A percentile compares a stretch with the other conserved stretches of the same genome.
Conservation (phyloP, 2,113 vertebrate species). For the Lethenteron camtschaticum region DNA sequence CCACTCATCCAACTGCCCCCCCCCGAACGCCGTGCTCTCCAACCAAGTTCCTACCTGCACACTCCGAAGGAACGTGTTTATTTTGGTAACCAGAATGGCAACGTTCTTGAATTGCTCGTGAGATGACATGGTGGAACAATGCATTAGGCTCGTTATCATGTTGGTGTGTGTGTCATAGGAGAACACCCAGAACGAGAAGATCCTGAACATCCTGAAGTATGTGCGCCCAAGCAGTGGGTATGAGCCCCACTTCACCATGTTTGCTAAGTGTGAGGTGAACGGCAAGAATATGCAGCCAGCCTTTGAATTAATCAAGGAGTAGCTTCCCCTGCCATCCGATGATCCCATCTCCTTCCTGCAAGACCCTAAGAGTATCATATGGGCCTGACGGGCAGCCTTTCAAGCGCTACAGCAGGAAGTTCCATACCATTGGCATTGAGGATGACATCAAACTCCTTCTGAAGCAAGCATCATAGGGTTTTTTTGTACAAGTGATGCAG, state of each 20-base stretch:
- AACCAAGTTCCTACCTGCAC: too few species aligned
- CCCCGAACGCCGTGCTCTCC: too few species aligned
- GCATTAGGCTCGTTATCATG: too few species aligned
- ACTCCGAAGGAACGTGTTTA: too few species aligned
- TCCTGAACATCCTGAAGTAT: constrained; percentile 52
- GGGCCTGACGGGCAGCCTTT: constrained; percentile 85
- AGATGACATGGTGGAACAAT: too few species aligned
- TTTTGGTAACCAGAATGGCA: too few species aligned
- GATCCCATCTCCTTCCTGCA: constrained; percentile 40
- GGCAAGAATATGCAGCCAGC: constrained; percentile 55
- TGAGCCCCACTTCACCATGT: constrained; percentile 53
- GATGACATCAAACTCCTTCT: constrained; percentile 34
- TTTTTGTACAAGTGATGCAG: too few species aligned
- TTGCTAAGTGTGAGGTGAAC: constrained; percentile 79
- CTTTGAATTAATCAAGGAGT: constrained; percentile 80
- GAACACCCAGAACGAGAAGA: constrained; percentile 62
- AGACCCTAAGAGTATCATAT: constrained; percentile 52
- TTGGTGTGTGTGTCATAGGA: constrained; percentile 27
- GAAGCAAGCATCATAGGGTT: too few species aligned
- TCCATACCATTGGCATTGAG: constrained; percentile 48
- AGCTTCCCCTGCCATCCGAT: constrained; percentile 54
- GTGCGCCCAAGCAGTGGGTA: constrained; percentile 62
- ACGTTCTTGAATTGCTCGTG: too few species aligned
- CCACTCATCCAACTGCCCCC: not conserved
- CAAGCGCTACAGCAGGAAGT: constrained; percentile 65